Base-by-base conservation (phyloP, 1,140 invertebrate species). In the Drosophila rhopaloa region DNA sequence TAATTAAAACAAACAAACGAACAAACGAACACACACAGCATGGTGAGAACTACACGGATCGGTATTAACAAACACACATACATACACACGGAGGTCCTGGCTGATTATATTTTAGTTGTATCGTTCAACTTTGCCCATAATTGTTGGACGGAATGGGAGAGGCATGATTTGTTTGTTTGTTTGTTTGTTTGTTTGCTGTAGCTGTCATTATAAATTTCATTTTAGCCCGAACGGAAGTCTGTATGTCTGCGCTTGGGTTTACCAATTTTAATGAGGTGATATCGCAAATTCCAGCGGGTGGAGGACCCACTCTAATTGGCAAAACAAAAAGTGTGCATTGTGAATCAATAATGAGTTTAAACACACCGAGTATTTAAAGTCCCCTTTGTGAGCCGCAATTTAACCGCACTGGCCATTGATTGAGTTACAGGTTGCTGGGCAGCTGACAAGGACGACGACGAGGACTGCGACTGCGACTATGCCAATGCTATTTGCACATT, bases 201-300 rank as follows among this genome's bases (percentile, higher is more conserved):
- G 82, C 82, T 86, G 82, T 86, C 83, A 88, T 88, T 88, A 86
- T 88, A 88, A 88, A 88, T 86, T 86, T 81, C 48, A 79, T 88
- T 86, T 62, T 54, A 61, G 68, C 65, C 70, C 38, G 14, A 72
- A 67, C 75, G 61, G 67, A 79, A 82, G 66, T 70, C 53, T 59
- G 51, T 63, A 32, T 60, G 43, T 61, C 48, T 65, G 50, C 38
- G 44, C 62, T 37, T 41, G 61, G 79, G 66, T 50, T 81, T 71
- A 47, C 44, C 55, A 81, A 41, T 75, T 81, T 81, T 85, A 86
- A 85, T 86, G 82, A 85, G 74, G 60, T 86, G 78, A 78, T 76
- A 78, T 61, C 60, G 65, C 50, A 80, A 77, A 40, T 60, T 83
- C 32, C 47, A 37, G 44, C 14, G 16, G 59, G 24, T 9, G 10